phyloP scores from a whole-genome alignment of 1,140 invertebrate species.

The Brachionus koreanus region DNA sequence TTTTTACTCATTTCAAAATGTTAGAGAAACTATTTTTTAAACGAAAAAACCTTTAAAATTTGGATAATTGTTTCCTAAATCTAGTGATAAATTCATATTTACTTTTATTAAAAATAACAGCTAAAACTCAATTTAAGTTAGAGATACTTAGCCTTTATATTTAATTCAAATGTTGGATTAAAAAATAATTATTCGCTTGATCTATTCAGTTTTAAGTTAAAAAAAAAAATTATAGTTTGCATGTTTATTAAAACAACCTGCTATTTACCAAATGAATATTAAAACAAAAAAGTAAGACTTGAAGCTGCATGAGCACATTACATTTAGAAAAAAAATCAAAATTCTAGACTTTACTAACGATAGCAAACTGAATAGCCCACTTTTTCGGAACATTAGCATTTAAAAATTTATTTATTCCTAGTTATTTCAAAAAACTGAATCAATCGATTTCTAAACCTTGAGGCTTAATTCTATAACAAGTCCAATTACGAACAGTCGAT shows the following conservation, averaged over 20 bases:
- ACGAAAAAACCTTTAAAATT: no score
- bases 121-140: neutral
- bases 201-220: neutral
- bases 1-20: no score
- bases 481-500: neutral
- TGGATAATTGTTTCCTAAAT: neutral
- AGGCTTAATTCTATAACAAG: neutral
- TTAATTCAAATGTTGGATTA: neutral
- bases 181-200: neutral
- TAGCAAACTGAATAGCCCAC: neutral
- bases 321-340: neutral
- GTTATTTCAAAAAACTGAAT: neutral
- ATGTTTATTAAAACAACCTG: neutral
- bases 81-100: neutral
- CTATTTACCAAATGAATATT: neutral
- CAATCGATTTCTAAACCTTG: neutral
- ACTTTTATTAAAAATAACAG: neutral
- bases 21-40: no score
- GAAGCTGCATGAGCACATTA: neutral
- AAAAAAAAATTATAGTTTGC: neutral
- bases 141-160: neutral
- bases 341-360: neutral
- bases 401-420: neutral
- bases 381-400: neutral
- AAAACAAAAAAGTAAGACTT: neutral